A percentile compares a stretch with the other conserved stretches of the same genome.
phyloP scores from a whole-genome alignment of 2,113 vertebrate genomes.

The Lycocorax pyrrhopterus region DNA sequence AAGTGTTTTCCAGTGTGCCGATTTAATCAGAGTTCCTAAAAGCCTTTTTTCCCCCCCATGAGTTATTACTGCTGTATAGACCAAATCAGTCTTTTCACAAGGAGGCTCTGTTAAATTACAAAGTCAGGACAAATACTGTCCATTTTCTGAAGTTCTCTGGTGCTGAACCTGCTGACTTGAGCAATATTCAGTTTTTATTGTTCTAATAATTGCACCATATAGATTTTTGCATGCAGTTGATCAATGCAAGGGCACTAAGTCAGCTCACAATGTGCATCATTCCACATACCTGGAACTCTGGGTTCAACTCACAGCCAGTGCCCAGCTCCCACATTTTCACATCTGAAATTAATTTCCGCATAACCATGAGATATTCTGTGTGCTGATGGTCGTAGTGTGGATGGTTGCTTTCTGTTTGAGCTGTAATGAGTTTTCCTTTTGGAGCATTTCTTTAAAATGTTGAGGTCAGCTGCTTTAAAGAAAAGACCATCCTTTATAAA shows the following conservation, averaged over 20 bases:
- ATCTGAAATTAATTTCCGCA: not conserved
- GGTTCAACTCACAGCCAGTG: not conserved
- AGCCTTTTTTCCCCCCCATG: accelerated
- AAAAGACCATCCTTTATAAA: not conserved
- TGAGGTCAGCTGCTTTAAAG: not conserved
- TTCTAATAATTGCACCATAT: not conserved
- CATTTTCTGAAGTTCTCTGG: not conserved
- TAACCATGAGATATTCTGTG: not conserved
- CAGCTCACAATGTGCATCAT: not conserved
- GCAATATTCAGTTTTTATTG: not conserved
- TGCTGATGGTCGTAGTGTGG: not conserved
- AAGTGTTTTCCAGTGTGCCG: not conserved
- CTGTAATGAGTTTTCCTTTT: not conserved
- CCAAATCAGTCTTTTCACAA: not conserved
- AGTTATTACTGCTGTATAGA: not conserved
- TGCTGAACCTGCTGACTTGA: not conserved
- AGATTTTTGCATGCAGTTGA: not conserved
- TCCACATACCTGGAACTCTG: not conserved
- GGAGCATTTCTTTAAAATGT: not conserved
- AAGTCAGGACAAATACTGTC: not conserved
- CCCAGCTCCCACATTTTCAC: not conserved
- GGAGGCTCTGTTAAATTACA: not conserved
- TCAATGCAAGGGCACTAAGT: not conserved
- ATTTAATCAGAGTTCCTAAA: not conserved
- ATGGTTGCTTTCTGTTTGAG: not conserved